phyloP scores from a whole-genome alignment of 2,888 invertebrate genomes.

The Nomada flava region DNA sequence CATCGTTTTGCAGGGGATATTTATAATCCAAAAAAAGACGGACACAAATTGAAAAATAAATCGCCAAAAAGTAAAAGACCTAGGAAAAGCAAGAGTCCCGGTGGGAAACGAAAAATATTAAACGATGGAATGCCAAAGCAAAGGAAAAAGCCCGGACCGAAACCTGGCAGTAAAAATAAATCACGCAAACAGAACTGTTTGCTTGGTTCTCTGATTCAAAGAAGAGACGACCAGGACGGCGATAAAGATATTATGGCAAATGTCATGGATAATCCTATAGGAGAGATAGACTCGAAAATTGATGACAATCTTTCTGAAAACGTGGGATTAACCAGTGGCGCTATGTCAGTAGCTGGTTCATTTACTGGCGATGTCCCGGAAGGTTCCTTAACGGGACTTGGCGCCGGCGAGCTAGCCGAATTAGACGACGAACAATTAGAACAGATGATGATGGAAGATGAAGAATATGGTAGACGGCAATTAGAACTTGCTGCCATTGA shows the following conservation, averaged over 20 bases:
- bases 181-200: constrained; percentile 73
- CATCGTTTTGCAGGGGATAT: constrained; percentile 76
- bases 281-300: constrained; percentile 65
- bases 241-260: constrained; percentile 74
- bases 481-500: constrained; percentile 84
- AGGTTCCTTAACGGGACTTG: constrained; percentile 79
- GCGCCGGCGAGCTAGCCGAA: constrained; percentile 79
- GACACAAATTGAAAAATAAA: constrained; percentile 76
- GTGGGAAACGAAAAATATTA: constrained; percentile 73
- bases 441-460: constrained; percentile 87
- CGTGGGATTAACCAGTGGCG: constrained; percentile 64
- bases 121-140: constrained; percentile 80
- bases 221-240: constrained; percentile 67
- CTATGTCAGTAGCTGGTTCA: constrained; percentile 76
- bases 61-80: constrained; percentile 78
- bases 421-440: constrained; percentile 82
- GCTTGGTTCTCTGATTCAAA: constrained; percentile 69
- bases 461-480: constrained; percentile 86
- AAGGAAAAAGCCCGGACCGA: constrained; percentile 82
- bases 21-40: constrained; percentile 81
- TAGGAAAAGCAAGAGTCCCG: constrained; percentile 79
- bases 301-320: constrained; percentile 73
- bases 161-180: constrained; percentile 82
- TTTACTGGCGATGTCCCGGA: constrained; percentile 70
- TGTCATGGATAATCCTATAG: constrained; percentile 71